Evolutionary conservation across 2,113 vertebrate species (phyloP), one percentile per base, ranked within the genome.

Genomic region (Diphyllodes magnificus): DNA sequence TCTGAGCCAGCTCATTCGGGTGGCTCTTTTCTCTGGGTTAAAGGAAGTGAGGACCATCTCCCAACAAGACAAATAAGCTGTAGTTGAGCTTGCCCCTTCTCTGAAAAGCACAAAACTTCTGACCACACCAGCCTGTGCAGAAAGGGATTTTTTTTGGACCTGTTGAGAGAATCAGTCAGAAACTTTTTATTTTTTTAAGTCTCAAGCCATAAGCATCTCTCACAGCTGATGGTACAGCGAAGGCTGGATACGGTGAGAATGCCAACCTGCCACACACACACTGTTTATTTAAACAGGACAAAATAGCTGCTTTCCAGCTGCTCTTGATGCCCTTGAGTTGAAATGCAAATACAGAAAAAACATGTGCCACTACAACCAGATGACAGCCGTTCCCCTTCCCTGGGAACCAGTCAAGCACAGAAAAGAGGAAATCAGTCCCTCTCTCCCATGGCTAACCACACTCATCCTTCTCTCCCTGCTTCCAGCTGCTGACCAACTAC

Each of bases 221-320:
- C 66, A 57, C 12, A 57, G 63, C 42, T 63, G 59, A 59, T 69
- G 35, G 24, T 63, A 45, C 17, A 73, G 40, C 0, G 0, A 42
- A 44, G 33, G 28, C 47, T 81, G 57, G 30, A 33, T 82, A 49
- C 0, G 9, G 68, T 78, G 64, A 83, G 47, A 94, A 76, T 10
- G 2, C 23, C 66, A 93, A 64, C 53, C 64, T 64, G 44, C 76
- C 82, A 83, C 79, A 86, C 70, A 82, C 54, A 59, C 13, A 13
- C 19, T 95, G 66, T 90, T 96, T 95, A n/a, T 95, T 93, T 95
- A 42, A 94, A 84, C 31, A 54, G 76, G 56, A 86, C 65, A 92
- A 94, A 96, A 88, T 83, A 97, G 40, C 85, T 86, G 51, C n/a
- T 96, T 85, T 90, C 82, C 92, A 95, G 80, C 87, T 92, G 90